Conservation (phyloP, 2,797 vertebrate species). For the Darevskia mixta region DNA sequence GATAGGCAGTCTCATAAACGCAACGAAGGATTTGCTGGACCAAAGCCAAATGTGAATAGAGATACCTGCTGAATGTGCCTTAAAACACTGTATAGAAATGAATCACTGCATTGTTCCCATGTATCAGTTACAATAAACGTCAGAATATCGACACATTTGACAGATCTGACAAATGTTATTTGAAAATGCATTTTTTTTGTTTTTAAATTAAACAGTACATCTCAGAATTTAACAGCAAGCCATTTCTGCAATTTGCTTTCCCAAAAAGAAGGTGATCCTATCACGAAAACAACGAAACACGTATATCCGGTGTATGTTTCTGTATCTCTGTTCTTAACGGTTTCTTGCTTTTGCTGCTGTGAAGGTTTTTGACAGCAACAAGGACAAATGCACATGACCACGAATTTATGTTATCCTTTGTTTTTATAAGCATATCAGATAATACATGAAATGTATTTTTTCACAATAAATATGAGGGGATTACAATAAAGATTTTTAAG, state of each 20-base stretch:
- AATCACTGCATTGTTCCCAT: slow-evolving; percentile 39
- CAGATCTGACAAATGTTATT: slow-evolving; percentile 47
- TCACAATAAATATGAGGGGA: slow-evolving; percentile 43
- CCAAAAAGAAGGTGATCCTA: neutral
- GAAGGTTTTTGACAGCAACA: slow-evolving; percentile 15
- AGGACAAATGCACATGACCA: neutral
- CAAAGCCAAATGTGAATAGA: slow-evolving; percentile 54
- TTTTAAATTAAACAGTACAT: slow-evolving; percentile 33
- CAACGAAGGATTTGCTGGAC: slow-evolving; percentile 37
- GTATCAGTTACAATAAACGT: slow-evolving; percentile 12
- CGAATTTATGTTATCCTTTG: slow-evolving; percentile 40
- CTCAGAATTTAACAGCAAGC: slow-evolving; percentile 13
- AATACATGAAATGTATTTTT: slow-evolving; percentile 66
- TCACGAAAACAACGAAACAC: slow-evolving; percentile 26
- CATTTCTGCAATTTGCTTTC: neutral
- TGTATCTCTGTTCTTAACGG: neutral
- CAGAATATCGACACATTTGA: slow-evolving; percentile 51
- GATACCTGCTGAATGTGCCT: slow-evolving; percentile 72
- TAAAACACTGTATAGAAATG: slow-evolving; percentile 59
- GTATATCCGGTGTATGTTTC: slow-evolving; percentile 11
- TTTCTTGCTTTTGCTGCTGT: slow-evolving; percentile 35
- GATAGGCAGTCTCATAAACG: slow-evolving; percentile 45
- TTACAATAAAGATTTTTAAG: slow-evolving; percentile 60
- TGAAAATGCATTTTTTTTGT: slow-evolving; percentile 45
- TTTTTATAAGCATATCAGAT: slow-evolving; percentile 62